Evolutionary conservation across 2,888 invertebrate genomes (phyloP), one percentile per base, ranked within the genome.

Genomic region (Sisyra terminalis): DNA sequence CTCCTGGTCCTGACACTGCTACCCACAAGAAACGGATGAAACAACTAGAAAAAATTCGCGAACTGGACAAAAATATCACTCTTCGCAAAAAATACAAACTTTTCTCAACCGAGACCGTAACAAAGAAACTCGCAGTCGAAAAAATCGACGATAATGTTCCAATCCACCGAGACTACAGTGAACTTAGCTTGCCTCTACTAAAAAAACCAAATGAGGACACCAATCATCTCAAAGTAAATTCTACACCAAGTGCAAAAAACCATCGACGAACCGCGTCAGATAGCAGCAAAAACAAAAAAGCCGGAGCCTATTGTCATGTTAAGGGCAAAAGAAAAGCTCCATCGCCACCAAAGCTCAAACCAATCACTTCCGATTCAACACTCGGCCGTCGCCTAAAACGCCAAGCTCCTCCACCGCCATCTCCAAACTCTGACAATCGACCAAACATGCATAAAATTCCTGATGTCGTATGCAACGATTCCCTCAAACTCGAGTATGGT

Each of bases 271-370:
- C 74, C 15, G 66, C 69, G n/a, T 78, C 75, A 53, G 76, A 77
- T 59, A 66, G 67, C 11, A 67, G 71, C 16, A 68, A 69, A 49
- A 70, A 69, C 46, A 68, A 70, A 38, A 70, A 70, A 48, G 67
- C 73, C 8, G 71, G 71, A 3, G 61, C 65, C 3, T 67, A 66
- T 50, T 57, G 66, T 16, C 78, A 83, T 63, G 82, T 83, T 1
- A 80, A 79, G 49, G 83, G 83, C 16, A 84, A 84, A 57, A 62
- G 83, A 40, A 73, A 71, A 53, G 83, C 83, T 1, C 83, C 83
- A 1, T 70, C 68, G 48, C 83, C 83, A 4, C 83, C 81, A 1
- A 55, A 52, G n/a, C 49, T 49, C 3, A 42, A 15, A 42, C 32
- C 32, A 13, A 13, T 14, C n/a, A 14, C n/a, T 3, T 29, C 8